Evolutionary conservation across 2,797 vertebrate genomes (phyloP).

Genomic region (Pterois miles): DNA sequence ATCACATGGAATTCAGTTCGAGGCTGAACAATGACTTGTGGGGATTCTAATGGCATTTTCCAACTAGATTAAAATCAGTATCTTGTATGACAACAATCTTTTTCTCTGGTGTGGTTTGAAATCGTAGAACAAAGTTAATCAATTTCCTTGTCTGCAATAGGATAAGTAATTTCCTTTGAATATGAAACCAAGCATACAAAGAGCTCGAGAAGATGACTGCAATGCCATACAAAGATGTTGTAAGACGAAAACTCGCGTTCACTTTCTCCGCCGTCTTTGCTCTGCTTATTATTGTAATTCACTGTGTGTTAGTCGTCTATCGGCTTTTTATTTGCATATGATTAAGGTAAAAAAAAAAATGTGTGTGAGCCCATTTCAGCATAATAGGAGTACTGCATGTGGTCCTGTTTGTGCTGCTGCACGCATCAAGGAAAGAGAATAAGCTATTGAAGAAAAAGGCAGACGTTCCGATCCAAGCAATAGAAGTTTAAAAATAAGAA

Average conservation of each 20-base stretch:
- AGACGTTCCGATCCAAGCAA: not conserved
- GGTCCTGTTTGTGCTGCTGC: not conserved
- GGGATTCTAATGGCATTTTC: constrained; percentile 66
- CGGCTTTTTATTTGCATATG: constrained; percentile 31
- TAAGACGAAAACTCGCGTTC: constrained; percentile 29
- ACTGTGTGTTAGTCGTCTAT: constrained; percentile 26
- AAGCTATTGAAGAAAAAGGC: not conserved
- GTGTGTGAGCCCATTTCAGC: not conserved
- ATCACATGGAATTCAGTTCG: constrained; percentile 57
- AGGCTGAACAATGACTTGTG: constrained; percentile 58
- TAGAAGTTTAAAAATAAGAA: constrained; percentile 30
- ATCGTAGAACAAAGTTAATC: constrained; percentile 55
- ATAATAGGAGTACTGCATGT: not conserved
- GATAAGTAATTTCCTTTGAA: constrained; percentile 50
- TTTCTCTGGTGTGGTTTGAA: constrained; percentile 47
- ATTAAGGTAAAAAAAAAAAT: not conserved
- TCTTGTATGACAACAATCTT: constrained; percentile 43
- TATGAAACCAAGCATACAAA: constrained; percentile 28
- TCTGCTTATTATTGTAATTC: constrained; percentile 46
- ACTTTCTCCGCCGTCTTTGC: constrained; percentile 3
- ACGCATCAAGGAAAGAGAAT: not conserved
- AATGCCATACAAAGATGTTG: constrained; percentile 30
- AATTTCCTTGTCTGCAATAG: constrained; percentile 16
- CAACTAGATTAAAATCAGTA: constrained; percentile 55
- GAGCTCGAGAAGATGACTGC: constrained; percentile 15